Evolutionary conservation across 1,140 invertebrate species (phyloP).

Genomic region (Onthophagus taurus): DNA sequence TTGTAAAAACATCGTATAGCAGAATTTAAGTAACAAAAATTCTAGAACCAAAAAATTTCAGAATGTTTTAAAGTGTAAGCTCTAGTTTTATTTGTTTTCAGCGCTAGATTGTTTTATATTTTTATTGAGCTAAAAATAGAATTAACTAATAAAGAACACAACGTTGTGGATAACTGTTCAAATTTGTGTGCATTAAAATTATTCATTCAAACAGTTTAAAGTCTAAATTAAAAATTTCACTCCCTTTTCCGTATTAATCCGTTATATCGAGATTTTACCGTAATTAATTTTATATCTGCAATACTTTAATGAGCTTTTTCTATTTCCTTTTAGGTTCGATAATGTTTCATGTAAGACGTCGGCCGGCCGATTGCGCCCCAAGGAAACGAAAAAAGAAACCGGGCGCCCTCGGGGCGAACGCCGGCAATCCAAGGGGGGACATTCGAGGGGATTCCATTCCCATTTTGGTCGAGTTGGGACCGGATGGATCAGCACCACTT

Average conservation of each 20-base stretch:
- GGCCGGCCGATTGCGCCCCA: slow-evolving; percentile 81
- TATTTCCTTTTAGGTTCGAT: slow-evolving; percentile 63
- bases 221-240: background rate
- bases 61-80: no score
- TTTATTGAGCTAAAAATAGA: no score
- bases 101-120: no score
- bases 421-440: slow-evolving; percentile 38
- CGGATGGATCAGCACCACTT: slow-evolving; percentile 43
- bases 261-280: background rate
- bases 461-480: slow-evolving; percentile 49
- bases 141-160: no score
- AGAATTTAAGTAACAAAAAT: no score
- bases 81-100: no score
- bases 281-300: background rate
- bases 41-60: no score
- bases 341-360: slow-evolving; percentile 86
- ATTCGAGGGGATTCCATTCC: slow-evolving; percentile 41
- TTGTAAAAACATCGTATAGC: no score
- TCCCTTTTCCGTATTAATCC: background rate
- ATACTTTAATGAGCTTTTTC: no score
- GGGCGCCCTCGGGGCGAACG: slow-evolving; percentile 43
- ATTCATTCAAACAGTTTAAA: background rate
- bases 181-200: no score
- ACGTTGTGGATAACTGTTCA: no score
- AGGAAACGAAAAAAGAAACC: slow-evolving; percentile 87